phyloP scores from a whole-genome alignment of 2,888 invertebrate species.

The Perithous albicinctus region DNA sequence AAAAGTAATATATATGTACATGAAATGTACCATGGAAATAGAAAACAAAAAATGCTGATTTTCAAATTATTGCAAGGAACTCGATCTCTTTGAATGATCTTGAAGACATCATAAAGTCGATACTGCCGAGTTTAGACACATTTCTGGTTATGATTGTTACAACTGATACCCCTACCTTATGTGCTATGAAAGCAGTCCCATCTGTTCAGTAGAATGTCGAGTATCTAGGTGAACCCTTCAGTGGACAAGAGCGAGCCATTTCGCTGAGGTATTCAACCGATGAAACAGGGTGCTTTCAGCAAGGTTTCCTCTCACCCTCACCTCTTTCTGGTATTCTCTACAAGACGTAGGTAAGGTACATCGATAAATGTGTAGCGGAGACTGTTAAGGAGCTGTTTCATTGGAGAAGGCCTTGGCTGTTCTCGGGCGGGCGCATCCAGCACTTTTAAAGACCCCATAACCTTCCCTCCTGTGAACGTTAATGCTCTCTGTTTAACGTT shows the following conservation, averaged over 20 bases:
- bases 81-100: not conserved
- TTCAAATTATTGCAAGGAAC: too few species aligned
- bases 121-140: not conserved
- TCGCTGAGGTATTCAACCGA: constrained; percentile 13
- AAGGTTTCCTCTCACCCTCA: not conserved
- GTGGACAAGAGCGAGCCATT: constrained; percentile 4
- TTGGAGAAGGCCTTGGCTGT: constrained; percentile 44
- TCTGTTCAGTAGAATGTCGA: not conserved
- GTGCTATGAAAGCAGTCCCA: not conserved
- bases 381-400: constrained; percentile 56
- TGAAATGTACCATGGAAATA: too few species aligned
- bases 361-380: constrained; percentile 50
- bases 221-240: not conserved
- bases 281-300: constrained; percentile 1
- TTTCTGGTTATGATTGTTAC: not conserved
- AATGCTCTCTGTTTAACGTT: constrained; percentile 78
- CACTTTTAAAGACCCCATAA: constrained; percentile 68
- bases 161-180: not conserved
- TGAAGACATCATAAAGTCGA: not conserved
- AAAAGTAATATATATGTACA: too few species aligned
- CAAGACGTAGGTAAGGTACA: constrained; percentile 41
- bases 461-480: constrained; percentile 68
- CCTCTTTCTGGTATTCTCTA: constrained; percentile 1
- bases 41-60: too few species aligned
- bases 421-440: constrained; percentile 48